Conservation (phyloP, 2,113 vertebrate genomes). For the Microcebus murinus region DNA sequence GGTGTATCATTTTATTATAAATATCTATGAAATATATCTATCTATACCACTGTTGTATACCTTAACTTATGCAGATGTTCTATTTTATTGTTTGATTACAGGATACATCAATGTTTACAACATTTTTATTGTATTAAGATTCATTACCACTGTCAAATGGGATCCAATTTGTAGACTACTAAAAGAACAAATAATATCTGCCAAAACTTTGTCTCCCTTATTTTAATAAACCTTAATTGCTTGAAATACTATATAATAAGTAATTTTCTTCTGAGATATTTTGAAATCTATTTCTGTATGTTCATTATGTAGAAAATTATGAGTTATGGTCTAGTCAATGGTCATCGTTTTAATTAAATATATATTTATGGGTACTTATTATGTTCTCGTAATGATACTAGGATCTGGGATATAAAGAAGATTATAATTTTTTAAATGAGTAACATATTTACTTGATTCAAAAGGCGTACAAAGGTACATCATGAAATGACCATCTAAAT, state of each 20-base stretch:
- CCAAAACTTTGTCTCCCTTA: background rate
- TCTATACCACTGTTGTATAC: background rate
- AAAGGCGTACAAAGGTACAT: background rate
- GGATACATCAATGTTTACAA: background rate
- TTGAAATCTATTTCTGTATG: background rate
- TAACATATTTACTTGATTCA: background rate
- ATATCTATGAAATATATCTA: background rate
- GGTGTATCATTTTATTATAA: slow-evolving; percentile 15
- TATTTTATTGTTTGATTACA: background rate
- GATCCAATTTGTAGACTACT: background rate
- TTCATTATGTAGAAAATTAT: background rate
- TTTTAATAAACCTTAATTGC: background rate
- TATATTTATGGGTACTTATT: background rate
- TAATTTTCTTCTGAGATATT: background rate
- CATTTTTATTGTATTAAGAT: background rate
- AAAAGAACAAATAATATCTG: background rate
- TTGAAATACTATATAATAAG: background rate
- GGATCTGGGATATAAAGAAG: background rate
- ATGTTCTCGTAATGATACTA: background rate
- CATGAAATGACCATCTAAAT: background rate
- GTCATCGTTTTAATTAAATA: background rate
- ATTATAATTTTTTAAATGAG: too few relatives aligned
- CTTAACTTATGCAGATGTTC: background rate
- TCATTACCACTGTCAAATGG: background rate
- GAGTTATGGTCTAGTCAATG: background rate